Base-by-base conservation (phyloP, 2,113 vertebrate species). In the Seriola aureovittata region DNA sequence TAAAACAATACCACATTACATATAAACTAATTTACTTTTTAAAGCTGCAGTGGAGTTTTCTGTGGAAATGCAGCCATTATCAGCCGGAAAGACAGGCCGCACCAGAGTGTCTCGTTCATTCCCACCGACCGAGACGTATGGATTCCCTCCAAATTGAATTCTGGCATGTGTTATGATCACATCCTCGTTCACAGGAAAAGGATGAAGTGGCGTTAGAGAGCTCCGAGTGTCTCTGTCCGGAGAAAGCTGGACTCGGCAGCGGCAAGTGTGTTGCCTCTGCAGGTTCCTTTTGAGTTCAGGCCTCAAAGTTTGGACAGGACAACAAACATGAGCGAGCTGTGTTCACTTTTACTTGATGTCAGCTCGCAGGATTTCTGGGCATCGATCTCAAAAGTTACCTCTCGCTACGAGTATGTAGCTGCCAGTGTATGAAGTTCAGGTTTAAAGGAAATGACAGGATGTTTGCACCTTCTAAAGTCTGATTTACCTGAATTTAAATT, bases 361-460 rank as follows among this genome's bases (percentile, higher is more conserved):
- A 67, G 64, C 72, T 71, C 80, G 69, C 55, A 71, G 65, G 57
- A 72, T 83, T 73, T 86, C 34, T 34, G 12, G 21, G 34, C 12
- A n/a, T 50, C 48, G 57, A 71, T 40, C 16, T 50, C 40, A 42
- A 42, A 42, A 42, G 40, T 42, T 42, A 42, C 40, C 8, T 42
- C 8, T 42, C 40, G 10, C 40, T 42, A 2, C 2, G 55, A 62
- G 64, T 73, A 4, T 1, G 34, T 59, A 71, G 34, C 62, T 68
- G 72, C 3, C 2, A 5, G 17, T 9, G 5, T 68, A 36, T 70
- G 57, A 82, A 59, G 65, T 21, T 77, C 36, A 25, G 68, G 10
- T 42, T 67, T 52, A 48, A 63, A 64, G 54, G 8, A 1, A 32
- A 46, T 0, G 25, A 14, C 1, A 13, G 19, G 38, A 54, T 73